These are phyloP conservation scores for Plemyria rubiginata DNA, from an alignment of 2,888 invertebrate genomes.

Conservation along the genomic window DNA sequence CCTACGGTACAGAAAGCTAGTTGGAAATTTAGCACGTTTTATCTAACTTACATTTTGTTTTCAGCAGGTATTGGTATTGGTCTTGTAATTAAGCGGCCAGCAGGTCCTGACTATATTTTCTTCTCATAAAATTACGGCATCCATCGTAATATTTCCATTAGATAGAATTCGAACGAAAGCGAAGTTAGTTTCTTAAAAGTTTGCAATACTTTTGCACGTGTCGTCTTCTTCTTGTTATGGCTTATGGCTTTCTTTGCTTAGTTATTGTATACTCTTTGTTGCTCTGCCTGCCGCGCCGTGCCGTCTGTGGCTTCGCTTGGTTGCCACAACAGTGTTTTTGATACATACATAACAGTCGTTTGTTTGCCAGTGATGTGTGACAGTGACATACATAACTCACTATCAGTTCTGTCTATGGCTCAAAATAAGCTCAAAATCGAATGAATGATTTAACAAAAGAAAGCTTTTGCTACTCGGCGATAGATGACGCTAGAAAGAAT, in stretches of 20 bases:
- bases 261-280: too few species aligned
- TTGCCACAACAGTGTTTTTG: too few species aligned
- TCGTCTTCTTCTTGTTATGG: too few species aligned
- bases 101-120: not conserved
- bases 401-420: not conserved
- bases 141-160: not conserved
- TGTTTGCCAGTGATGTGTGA: not conserved
- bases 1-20: not conserved
- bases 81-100: not conserved
- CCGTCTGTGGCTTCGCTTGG: too few species aligned
- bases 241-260: too few species aligned
- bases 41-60: conserved; percentile 18
- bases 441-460: not conserved
- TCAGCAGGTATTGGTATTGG: not conserved
- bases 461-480: conserved; percentile 25
- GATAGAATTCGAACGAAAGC: not conserved
- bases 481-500: conserved; percentile 30
- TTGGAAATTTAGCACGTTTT: not conserved
- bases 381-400: not conserved
- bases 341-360: too few species aligned
- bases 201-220: too few species aligned
- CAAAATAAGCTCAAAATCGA: not conserved
- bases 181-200: not conserved
- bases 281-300: too few species aligned
- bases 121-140: not conserved